Evolutionary conservation across 2,797 vertebrate genomes (phyloP), one percentile per base, ranked within the genome.

Genomic region (Podargus strigoides): DNA sequence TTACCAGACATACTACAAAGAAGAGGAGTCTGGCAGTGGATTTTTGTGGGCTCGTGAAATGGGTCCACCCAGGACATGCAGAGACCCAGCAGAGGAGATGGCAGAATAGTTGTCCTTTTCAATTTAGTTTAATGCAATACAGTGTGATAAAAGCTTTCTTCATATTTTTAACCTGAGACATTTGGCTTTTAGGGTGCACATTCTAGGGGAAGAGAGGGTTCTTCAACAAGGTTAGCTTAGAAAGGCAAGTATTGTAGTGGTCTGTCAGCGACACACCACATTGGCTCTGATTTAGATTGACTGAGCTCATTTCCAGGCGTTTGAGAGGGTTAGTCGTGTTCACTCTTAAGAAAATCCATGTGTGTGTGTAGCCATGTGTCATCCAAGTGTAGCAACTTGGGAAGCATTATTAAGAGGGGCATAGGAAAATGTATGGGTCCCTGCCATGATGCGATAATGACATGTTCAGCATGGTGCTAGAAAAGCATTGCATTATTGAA

Each of bases 391-490:
- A 69, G 76, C 55, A 69, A 79, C 91, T 86, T 91, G 83, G 73
- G 89, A 73, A 94, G 50, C 27, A 44, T 89, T 94, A 87, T 88
- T 86, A 86, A 85, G 90, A 93, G 58, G 70, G 70, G 30, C 89
- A 59, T 5, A 76, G 67, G 76, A 95, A 86, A 96, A 86, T 37
- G 83, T 67, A 74, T 58, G 56, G 74, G 84, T 94, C 87, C 64
- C 91, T 95, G 85, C 94, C 77, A 28, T 96, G 90, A 89, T 87
- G 87, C 0, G n/a, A 96, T 94, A 94, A 96, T 97, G 83, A 88
- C 82, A 85, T 79, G 86, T 96, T 95, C 91, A 90, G 74, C 81
- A 6, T 60, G 77, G 67, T 94, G 74, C 93, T 94, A 34, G 93
- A 70, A 94, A 86, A 88, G 85, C 87, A 88, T 89, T 91, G 67